Conservation (phyloP, 2,113 vertebrate species). For the Cairina moschata region DNA sequence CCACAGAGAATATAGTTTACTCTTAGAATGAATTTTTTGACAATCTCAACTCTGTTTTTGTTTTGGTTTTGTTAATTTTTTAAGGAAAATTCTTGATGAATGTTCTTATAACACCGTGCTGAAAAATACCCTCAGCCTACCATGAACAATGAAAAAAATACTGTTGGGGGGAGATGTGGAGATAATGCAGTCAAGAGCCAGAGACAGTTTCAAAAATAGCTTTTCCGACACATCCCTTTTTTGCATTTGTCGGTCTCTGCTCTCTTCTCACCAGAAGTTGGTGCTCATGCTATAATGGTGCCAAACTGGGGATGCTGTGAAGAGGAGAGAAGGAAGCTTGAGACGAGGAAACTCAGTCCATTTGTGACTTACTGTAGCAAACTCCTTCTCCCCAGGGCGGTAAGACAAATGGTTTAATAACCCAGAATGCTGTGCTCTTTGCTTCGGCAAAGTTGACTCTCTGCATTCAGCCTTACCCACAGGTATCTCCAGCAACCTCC, state of each 20-base stretch:
- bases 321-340: background rate
- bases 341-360: background rate
- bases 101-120: background rate
- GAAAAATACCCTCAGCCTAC: background rate
- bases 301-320: background rate
- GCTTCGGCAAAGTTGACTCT: slow-evolving; percentile 28
- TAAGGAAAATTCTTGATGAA: slow-evolving; percentile 48
- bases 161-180: background rate
- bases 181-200: background rate
- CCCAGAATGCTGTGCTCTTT: slow-evolving; percentile 46
- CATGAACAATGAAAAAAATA: background rate
- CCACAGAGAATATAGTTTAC: slow-evolving; percentile 62
- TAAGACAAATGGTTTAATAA: slow-evolving; percentile 55
- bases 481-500: slow-evolving; percentile 21
- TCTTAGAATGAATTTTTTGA: slow-evolving; percentile 66
- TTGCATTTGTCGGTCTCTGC: background rate
- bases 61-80: slow-evolving; percentile 70
- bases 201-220: slow-evolving; percentile 15
- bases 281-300: background rate
- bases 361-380: background rate
- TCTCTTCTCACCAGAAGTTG: background rate
- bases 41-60: slow-evolving; percentile 58
- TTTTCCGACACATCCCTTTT: background rate
- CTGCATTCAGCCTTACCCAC: slow-evolving; percentile 12
- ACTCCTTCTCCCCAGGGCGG: background rate